Base-by-base conservation (phyloP, 2,113 vertebrate genomes). In the Okapia johnstoni region DNA sequence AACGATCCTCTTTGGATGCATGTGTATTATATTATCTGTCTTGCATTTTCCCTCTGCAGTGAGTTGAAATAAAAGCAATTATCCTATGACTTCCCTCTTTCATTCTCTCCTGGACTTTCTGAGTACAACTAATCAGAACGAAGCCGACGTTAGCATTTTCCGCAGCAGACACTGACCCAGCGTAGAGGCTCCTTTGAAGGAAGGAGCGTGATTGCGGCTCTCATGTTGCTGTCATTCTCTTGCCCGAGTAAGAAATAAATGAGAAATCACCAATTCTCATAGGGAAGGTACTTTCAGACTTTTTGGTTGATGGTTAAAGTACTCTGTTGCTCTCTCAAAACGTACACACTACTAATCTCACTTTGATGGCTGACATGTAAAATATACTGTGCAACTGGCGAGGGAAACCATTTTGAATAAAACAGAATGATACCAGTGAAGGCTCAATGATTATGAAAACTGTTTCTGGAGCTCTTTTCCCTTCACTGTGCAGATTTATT, bases 51-150 rank as follows among this genome's bases (percentile, higher is more conserved):
- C 92, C 46, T 88, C 84, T 97, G 90, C 70, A 77, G 15, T 46
- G 90, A 73, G 52, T 26, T 96, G 19, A 88, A 95, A 97, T 97
- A 87, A 89, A 98, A 97, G 15, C 92, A 55, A 90, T 97, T 92
- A 97, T 87, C 50, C 90, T 43, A 33, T 76, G n/a, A 30, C 85
- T 96, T 88, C 5, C 52, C 91, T 6, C 60, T 94, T 92, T 93
- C 70, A 57, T 98, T 76, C 85, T 83, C 73, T 87, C 88, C 92
- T 87, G 8, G 83, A 61, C 73, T 95, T 36, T 95, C 50, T 90
- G 95, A 93, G 61, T 48, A 93, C 46, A 81, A 21, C 54, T 43
- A 94, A 84, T 85, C 91, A 94, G 96, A 90, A 40, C 13, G n/a
- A 58, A 93, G 88, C 28, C 81, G 14, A 88, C 63, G 21, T 92